Evolutionary conservation across 2,797 vertebrate species (phyloP).

Genomic region (Pangasius sanitwongsei): DNA sequence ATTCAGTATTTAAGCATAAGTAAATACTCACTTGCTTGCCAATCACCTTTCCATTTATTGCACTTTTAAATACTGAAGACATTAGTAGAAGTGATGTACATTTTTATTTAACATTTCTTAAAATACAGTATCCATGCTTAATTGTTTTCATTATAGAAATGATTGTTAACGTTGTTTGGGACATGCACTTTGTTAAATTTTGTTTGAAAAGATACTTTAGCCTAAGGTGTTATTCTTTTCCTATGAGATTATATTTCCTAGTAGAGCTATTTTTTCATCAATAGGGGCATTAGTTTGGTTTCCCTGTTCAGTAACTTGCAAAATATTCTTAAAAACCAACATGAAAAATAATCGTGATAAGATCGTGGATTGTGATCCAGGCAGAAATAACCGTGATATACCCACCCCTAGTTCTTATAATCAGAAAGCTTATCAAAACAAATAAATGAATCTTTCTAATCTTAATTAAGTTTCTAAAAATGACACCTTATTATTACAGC

Average conservation of each 20-base stretch:
- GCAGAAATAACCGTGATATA: background rate
- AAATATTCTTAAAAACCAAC: background rate
- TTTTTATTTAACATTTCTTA: background rate
- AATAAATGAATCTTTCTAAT: background rate
- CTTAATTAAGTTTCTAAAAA: background rate
- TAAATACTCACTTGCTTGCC: background rate
- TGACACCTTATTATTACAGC: background rate
- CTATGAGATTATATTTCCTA: background rate
- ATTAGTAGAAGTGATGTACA: constrained; percentile 3
- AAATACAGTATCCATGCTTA: background rate
- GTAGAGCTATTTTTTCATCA: background rate
- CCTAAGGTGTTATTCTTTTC: background rate
- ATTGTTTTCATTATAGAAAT: background rate
- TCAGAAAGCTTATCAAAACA: background rate
- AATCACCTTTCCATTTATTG: background rate
- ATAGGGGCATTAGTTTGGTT: background rate
- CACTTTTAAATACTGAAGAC: constrained; percentile 7
- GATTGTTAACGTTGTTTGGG: background rate
- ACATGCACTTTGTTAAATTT: background rate
- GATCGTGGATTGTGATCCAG: background rate
- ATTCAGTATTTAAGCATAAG: background rate
- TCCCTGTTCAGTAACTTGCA: background rate
- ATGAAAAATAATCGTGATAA: background rate
- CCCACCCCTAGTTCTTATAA: background rate
- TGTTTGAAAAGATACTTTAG: background rate